Evolutionary conservation across 2,113 vertebrate species (phyloP).

Genomic region (Hippocampus barbouri): DNA sequence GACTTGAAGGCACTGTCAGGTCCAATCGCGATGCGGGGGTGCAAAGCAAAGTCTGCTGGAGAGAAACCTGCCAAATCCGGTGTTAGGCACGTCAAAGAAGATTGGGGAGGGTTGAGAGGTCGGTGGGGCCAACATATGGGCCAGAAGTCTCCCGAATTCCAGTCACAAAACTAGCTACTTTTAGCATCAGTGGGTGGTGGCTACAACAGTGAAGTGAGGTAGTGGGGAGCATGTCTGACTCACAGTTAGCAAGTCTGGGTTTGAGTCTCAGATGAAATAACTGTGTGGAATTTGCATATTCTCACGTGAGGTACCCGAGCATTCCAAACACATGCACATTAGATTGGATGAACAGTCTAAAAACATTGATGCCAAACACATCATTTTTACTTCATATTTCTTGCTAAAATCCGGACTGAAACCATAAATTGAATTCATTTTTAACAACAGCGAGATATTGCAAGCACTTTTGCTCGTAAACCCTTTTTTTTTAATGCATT

Average conservation of each 20-base stretch:
- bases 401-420: too few species aligned
- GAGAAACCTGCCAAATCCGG: constrained; percentile 67
- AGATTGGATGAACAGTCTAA: not conserved
- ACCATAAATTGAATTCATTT: too few species aligned
- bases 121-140: constrained; percentile 31
- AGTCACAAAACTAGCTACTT: constrained; percentile 21
- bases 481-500: too few species aligned
- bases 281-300: not conserved
- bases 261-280: not conserved
- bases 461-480: too few species aligned
- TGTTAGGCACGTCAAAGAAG: constrained; percentile 31
- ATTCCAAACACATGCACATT: not conserved
- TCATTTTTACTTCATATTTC: too few species aligned
- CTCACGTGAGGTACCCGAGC: not conserved
- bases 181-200: not conserved
- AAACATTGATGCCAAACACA: too few species aligned
- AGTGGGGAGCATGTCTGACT: not conserved
- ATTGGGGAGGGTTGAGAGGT: constrained; percentile 5
- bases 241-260: not conserved
- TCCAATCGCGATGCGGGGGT: constrained; percentile 64
- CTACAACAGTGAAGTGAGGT: not conserved
- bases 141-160: constrained; percentile 25
- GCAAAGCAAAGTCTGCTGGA: constrained; percentile 56
- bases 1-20: constrained; percentile 75
- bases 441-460: too few species aligned